A percentile compares a stretch with the other conserved stretches of the same genome.
phyloP scores from a whole-genome alignment of 2,888 invertebrate genomes.

The Eurytoma californica region DNA sequence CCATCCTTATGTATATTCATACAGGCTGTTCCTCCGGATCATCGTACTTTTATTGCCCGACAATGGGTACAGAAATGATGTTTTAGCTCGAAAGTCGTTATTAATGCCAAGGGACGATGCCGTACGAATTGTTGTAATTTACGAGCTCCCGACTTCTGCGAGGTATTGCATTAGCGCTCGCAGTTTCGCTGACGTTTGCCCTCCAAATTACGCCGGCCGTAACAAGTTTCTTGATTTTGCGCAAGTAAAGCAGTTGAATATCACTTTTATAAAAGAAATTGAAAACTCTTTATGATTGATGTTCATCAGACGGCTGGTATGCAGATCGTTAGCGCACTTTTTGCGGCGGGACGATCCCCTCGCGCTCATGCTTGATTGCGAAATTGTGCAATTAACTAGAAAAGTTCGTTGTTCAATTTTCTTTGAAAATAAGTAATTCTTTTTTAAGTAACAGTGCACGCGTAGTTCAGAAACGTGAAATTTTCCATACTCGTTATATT shows the following conservation, averaged over 20 bases:
- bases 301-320: background rate
- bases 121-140: conserved; percentile 55
- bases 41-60: conserved; percentile 9
- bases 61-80: conserved; percentile 30
- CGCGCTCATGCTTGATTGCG: no score
- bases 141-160: conserved; percentile 46
- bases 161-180: conserved; percentile 37
- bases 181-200: conserved; percentile 48
- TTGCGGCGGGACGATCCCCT: background rate
- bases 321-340: background rate
- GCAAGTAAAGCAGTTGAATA: conserved; percentile 29
- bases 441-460: no score
- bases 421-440: no score
- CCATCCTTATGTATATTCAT: no score
- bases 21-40: background rate
- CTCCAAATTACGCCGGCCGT: conserved; percentile 47
- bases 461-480: no score
- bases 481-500: no score
- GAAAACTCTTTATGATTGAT: conserved; percentile 39
- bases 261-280: conserved; percentile 49
- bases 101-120: conserved; percentile 47
- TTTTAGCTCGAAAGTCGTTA: conserved; percentile 42
- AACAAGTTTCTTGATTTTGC: conserved; percentile 51
- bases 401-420: no score
- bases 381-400: no score